Evolutionary conservation across 2,888 invertebrate genomes (phyloP).

Genomic region (Drosophila cracens): DNA sequence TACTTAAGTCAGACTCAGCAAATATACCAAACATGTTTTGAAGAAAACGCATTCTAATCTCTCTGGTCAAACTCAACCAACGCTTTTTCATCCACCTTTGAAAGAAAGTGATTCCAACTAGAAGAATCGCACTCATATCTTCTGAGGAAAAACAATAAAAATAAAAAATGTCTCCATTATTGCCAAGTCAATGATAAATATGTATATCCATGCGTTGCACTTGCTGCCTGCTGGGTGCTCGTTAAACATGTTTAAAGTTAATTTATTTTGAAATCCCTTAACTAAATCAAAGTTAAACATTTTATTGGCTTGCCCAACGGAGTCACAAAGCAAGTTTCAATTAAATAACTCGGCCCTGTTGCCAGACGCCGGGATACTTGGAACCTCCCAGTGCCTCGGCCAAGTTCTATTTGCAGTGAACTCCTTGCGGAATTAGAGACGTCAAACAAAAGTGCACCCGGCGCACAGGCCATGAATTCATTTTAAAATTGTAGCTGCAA

Average conservation of each 20-base stretch:
- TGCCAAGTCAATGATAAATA: neutral
- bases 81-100: neutral
- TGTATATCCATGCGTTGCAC: neutral
- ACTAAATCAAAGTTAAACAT: slow-evolving; percentile 82
- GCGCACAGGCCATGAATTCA: slow-evolving; percentile 76
- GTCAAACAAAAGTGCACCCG: slow-evolving; percentile 70
- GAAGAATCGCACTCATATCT: neutral
- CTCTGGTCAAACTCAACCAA: neutral
- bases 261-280: slow-evolving; percentile 73
- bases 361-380: slow-evolving; percentile 2
- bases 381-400: neutral
- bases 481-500: slow-evolving; percentile 74
- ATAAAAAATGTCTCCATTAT: neutral
- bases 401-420: slow-evolving; percentile 44
- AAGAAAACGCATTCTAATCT: neutral
- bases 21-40: neutral
- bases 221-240: neutral
- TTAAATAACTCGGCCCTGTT: slow-evolving; percentile 65
- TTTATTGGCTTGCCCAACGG: slow-evolving; percentile 74
- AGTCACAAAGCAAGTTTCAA: slow-evolving; percentile 80
- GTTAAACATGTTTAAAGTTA: slow-evolving; percentile 49
- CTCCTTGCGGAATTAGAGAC: slow-evolving; percentile 71
- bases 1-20: neutral
- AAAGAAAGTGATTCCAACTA: neutral
- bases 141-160: neutral